A percentile compares a stretch with the other conserved stretches of the same genome.
phyloP scores from a whole-genome alignment of 2,113 vertebrate species.

The Pituophis catenifer region DNA sequence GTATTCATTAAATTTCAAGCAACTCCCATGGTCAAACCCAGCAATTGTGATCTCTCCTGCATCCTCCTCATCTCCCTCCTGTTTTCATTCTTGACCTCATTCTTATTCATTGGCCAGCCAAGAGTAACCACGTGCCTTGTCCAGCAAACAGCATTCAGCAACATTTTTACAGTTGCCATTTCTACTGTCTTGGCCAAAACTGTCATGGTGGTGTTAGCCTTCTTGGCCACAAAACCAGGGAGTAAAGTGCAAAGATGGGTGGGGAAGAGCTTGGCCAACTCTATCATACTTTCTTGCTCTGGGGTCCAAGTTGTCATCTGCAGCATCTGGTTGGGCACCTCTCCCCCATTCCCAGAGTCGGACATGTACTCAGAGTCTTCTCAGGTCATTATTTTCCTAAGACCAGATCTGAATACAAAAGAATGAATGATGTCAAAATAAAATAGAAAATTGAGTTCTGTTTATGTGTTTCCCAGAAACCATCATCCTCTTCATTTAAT shows the following conservation, averaged over 20 bases:
- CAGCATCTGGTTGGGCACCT: not conserved
- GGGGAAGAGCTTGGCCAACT: not conserved
- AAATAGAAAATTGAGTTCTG: not conserved
- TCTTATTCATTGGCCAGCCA: not conserved
- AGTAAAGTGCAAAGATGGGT: not conserved
- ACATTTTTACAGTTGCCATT: not conserved
- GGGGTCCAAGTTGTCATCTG: not conserved
- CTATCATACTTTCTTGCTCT: not conserved
- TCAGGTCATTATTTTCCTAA: not conserved
- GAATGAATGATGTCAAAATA: too few relatives aligned
- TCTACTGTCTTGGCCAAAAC: not conserved
- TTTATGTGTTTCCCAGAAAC: not conserved
- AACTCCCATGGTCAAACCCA: not conserved
- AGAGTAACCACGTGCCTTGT: not conserved
- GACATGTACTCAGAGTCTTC: not conserved
- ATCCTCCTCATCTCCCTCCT: not conserved
- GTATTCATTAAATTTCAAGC: not conserved
- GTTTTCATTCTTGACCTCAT: not conserved
- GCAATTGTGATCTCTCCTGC: not conserved
- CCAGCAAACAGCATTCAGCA: not conserved
- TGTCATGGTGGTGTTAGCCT: not conserved
- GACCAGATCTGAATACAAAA: too few relatives aligned
- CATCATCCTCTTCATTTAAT: too few relatives aligned
- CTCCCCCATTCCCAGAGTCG: not conserved
- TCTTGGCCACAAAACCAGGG: not conserved